These are phyloP conservation scores for Aplysia californica DNA, from an alignment of 1,140 invertebrate species.

Conservation along the genomic window DNA sequence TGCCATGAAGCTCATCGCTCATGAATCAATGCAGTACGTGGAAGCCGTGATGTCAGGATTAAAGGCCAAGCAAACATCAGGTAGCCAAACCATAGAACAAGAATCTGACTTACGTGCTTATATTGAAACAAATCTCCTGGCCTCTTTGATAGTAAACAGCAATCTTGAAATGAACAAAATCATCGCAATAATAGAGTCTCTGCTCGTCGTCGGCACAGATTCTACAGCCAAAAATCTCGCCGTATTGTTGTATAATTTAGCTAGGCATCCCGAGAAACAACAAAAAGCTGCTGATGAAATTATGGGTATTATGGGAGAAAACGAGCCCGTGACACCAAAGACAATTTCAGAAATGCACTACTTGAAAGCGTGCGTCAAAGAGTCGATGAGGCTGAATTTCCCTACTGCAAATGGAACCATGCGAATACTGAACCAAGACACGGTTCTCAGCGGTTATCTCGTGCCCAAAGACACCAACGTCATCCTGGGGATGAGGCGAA, in stretches of 20 bases:
- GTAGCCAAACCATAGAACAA: background rate
- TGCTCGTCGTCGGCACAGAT: constrained; percentile 23
- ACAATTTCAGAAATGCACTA: constrained; percentile 14
- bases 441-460: constrained; percentile 12
- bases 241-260: constrained; percentile 15
- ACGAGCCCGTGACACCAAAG: background rate
- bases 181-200: constrained; percentile 6
- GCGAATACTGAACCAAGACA: constrained; percentile 4
- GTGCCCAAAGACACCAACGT: constrained; percentile 23
- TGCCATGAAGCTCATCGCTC: constrained; percentile 11
- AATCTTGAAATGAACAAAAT: constrained; percentile 6
- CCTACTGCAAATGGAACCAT: constrained; percentile 9
- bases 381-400: constrained; percentile 24
- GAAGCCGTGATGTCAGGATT: background rate
- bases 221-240: constrained; percentile 23
- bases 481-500: constrained; percentile 7
- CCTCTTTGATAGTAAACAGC: background rate
- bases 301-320: background rate
- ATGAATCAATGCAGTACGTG: background rate
- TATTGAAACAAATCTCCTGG: constrained; percentile 10
- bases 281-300: background rate
- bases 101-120: background rate
- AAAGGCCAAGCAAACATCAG: background rate
- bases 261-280: background rate
- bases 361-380: constrained; percentile 9